Conservation (phyloP, 1,140 invertebrate species). For the Danaus melanippus region DNA sequence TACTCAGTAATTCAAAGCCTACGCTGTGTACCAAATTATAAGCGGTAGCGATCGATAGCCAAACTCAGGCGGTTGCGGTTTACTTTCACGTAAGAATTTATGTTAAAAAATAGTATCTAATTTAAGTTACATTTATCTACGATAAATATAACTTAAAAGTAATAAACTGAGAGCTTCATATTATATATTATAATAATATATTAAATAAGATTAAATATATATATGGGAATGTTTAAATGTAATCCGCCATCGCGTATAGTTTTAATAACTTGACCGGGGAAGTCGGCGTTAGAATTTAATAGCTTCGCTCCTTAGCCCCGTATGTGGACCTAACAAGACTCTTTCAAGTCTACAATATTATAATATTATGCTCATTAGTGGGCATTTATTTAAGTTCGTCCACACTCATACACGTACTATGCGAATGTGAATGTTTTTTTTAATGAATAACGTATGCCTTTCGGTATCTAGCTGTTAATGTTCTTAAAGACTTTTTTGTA, state of each 20-base stretch:
- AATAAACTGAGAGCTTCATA: no score
- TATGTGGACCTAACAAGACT: conserved; percentile 60
- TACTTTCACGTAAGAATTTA: no score
- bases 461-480: conserved; percentile 4
- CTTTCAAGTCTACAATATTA: conserved; percentile 61
- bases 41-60: conserved; percentile 16
- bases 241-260: conserved; percentile 12
- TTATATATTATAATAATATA: no score
- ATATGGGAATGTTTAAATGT: no score
- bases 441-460: conserved; percentile 14
- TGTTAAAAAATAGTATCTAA: no score
- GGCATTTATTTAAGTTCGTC: conserved; percentile 50
- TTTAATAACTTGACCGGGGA: background rate
- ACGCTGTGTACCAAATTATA: conserved; percentile 19
- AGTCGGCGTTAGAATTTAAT: conserved; percentile 60
- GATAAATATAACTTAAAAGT: no score
- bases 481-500: conserved; percentile 6
- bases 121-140: no score
- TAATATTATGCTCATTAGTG: conserved; percentile 70
- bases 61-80: no score
- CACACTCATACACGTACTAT: conserved; percentile 36
- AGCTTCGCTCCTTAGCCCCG: conserved; percentile 56
- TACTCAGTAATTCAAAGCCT: conserved; percentile 32
- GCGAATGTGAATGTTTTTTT: conserved; percentile 23
- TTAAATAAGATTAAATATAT: no score